Evolutionary conservation across 2,888 invertebrate species (phyloP).

Genomic region (Eupithecia exiguata): DNA sequence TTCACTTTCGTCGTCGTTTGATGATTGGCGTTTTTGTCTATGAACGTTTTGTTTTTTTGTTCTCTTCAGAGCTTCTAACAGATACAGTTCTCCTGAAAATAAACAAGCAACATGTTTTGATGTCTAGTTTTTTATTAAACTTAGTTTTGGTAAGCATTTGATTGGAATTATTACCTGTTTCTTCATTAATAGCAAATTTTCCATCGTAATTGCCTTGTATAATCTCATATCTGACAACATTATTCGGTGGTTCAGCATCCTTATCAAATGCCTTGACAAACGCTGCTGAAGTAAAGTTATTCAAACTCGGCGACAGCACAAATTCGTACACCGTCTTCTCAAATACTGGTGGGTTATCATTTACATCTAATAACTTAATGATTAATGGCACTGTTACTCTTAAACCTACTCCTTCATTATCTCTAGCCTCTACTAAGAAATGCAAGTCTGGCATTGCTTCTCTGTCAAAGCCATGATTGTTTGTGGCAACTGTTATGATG

Average conservation of each 20-base stretch:
- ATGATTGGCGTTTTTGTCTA: slow-evolving; percentile 77
- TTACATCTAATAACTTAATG: slow-evolving; percentile 90
- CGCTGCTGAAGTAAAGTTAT: slow-evolving; percentile 90
- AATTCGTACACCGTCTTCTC: slow-evolving; percentile 91
- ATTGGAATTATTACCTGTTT: slow-evolving; percentile 83
- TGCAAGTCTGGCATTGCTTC: slow-evolving; percentile 90
- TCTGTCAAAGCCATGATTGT: slow-evolving; percentile 91
- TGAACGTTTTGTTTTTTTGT: slow-evolving; percentile 70
- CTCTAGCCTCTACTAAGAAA: slow-evolving; percentile 93
- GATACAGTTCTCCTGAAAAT: slow-evolving; percentile 85
- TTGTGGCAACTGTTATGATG: slow-evolving; percentile 89
- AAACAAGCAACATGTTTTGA: background rate
- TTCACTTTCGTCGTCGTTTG: slow-evolving; percentile 74
- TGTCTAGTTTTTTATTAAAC: background rate
- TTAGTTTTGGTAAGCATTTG: background rate
- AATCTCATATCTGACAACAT: slow-evolving; percentile 92
- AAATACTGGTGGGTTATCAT: slow-evolving; percentile 94
- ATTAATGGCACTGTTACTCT: slow-evolving; percentile 88
- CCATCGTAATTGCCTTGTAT: slow-evolving; percentile 89
- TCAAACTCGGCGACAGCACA: slow-evolving; percentile 88
- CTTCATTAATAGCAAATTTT: slow-evolving; percentile 89
- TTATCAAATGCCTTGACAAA: slow-evolving; percentile 92
- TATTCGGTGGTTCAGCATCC: slow-evolving; percentile 93
- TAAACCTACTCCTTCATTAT: slow-evolving; percentile 92
- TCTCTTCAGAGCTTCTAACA: slow-evolving; percentile 82